Evolutionary conservation across 2,113 vertebrate genomes (phyloP), one percentile per base, ranked within the genome.

Genomic region (Onychostoma macrolepis): DNA sequence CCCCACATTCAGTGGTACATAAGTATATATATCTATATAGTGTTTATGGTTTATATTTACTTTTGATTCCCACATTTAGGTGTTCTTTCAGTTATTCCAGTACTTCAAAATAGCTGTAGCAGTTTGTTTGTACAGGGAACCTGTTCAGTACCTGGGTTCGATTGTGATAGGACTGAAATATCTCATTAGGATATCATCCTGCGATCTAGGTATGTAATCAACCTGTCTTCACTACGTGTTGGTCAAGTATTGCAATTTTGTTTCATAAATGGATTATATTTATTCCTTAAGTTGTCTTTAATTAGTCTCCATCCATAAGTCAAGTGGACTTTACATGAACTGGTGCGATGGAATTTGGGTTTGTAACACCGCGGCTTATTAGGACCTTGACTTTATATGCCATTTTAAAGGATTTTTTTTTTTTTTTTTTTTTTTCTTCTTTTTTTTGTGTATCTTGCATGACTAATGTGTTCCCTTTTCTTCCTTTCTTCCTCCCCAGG

Each of bases 141-240:
- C 87, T 88, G 87, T 88, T 88, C 63, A 88, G 71, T 88, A 88
- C 87, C 83, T 85, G 87, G 87, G 78, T 85, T 85, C 84, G 56
- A 67, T 88, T 87, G 85, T 87, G 79, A 85, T 88, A 85, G 83
- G 87, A 87, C 84, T 88, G 83, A 88, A 85, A 81, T 87, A 85
- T 85, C 87, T 80, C 87, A 88, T 88, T 88, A 88, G 87, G 87
- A 88, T 88, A 88, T 88, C 86, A 76, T 75, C 87, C 87, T 88
- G 78, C 87, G 45, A 85, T 76, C 84, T 88, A 88, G 87, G 84
- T 88, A 88, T 88, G 87, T 88, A 88, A 88, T 88, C 87, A 88
- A 83, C 87, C 79, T 88, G 87, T 85, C 83, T 88, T 86, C 78
- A 88, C 83, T 88, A 85, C 67, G 83, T 85, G 83, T 85, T 86